Evolutionary conservation across 2,113 vertebrate species (phyloP).

Genomic region (Callorhinus ursinus): DNA sequence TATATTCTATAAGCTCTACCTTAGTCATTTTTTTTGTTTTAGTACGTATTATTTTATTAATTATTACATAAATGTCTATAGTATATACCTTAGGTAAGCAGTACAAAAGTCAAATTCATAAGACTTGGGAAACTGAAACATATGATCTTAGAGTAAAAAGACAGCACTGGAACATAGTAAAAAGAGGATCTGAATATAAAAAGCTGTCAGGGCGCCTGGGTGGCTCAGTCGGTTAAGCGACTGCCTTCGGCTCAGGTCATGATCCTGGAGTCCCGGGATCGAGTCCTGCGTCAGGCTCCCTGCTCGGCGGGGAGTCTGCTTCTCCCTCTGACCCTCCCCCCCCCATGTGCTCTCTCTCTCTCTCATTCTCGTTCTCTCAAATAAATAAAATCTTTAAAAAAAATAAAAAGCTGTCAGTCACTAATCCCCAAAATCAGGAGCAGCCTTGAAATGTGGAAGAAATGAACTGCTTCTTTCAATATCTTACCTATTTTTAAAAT

Average conservation of each 20-base stretch:
- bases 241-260: too few species aligned
- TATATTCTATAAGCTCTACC: not conserved
- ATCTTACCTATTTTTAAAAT: constrained; percentile 16
- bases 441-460: constrained; percentile 33
- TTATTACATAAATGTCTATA: constrained; percentile 1
- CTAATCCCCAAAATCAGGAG: not conserved
- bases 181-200: not conserved
- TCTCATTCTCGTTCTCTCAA: too few species aligned
- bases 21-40: not conserved
- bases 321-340: too few species aligned
- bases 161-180: not conserved
- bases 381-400: too few species aligned
- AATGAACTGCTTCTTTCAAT: not conserved
- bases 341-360: too few species aligned
- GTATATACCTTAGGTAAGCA: not conserved
- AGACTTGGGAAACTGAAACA: not conserved
- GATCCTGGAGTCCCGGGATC: too few species aligned
- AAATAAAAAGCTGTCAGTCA: not conserved
- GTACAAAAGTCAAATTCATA: constrained; percentile 20
- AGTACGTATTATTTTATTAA: not conserved
- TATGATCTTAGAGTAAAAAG: constrained; percentile 28
- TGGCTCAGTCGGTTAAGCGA: too few species aligned
- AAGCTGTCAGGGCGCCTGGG: not conserved
- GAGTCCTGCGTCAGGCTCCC: too few species aligned
- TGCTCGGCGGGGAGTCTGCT: too few species aligned